A percentile compares a stretch with the other conserved stretches of the same genome.
Conservation (phyloP, 2,113 vertebrate species). For the Hippocampus zosterae region DNA sequence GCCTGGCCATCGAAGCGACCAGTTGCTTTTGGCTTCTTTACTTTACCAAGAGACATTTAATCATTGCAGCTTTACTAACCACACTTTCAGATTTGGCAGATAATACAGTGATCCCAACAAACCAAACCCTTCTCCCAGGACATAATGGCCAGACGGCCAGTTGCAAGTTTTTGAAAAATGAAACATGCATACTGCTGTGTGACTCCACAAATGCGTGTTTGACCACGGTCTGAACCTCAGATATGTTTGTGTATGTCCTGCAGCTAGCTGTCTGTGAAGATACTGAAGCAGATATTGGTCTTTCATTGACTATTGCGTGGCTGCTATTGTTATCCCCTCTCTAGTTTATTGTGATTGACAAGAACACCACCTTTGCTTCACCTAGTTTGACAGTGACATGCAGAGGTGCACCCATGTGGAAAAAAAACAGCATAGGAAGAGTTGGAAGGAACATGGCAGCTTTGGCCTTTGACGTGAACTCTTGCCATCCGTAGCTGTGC, state of each 20-base stretch:
- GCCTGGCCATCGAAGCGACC: constrained; percentile 61
- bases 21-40: constrained; percentile 65
- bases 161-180: constrained; percentile 32
- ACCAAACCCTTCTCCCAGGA: constrained; percentile 36
- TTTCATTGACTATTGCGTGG: constrained; percentile 34
- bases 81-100: constrained; percentile 54
- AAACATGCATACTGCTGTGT: constrained; percentile 31
- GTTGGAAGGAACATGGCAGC: constrained; percentile 57
- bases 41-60: constrained; percentile 55
- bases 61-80: constrained; percentile 60
- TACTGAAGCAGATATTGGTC: constrained; percentile 14
- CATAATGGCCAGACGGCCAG: constrained; percentile 26
- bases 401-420: constrained; percentile 45
- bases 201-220: constrained; percentile 40
- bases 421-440: constrained; percentile 42
- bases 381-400: constrained; percentile 20
- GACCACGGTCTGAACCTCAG: constrained; percentile 31
- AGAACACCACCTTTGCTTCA: constrained; percentile 47
- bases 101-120: constrained; percentile 58
- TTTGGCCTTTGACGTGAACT: constrained; percentile 45
- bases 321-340: constrained; percentile 41
- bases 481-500: constrained; percentile 54
- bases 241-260: constrained; percentile 22
- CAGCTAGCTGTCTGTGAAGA: constrained; percentile 25
- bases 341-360: constrained; percentile 51